Percentiles rank a stretch among this genome's conserved stretches.
These are phyloP conservation scores for Charanyca ferruginea DNA, from an alignment of 2,888 invertebrate species.

Conservation along the genomic window DNA sequence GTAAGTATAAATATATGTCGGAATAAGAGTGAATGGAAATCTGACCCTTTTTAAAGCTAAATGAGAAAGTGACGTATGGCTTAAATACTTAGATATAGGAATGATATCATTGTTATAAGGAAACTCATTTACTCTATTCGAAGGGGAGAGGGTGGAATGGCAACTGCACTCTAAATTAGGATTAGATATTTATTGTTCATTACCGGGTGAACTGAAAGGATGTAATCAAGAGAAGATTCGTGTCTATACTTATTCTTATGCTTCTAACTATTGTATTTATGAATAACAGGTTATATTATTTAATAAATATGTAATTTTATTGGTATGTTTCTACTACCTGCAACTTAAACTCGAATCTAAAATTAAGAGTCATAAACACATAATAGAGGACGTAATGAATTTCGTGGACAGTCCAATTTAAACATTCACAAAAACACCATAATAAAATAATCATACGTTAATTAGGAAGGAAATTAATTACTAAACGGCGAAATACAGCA, in stretches of 20 bases:
- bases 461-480: constrained; percentile 73
- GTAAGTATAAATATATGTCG: neutral
- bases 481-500: constrained; percentile 67
- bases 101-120: constrained; percentile 57
- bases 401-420: constrained; percentile 72
- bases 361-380: constrained; percentile 84
- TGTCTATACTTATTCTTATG: constrained; percentile 25
- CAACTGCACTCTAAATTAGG: constrained; percentile 57
- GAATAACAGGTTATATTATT: constrained; percentile 38
- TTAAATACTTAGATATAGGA: constrained; percentile 41
- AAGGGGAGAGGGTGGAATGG: constrained; percentile 57
- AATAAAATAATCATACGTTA: constrained; percentile 80
- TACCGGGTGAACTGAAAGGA: constrained; percentile 45
- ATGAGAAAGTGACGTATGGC: constrained; percentile 32
- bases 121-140: constrained; percentile 51
- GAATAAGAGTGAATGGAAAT: constrained; percentile 16
- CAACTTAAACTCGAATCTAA: constrained; percentile 62
- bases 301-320: constrained; percentile 33
- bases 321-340: constrained; percentile 39
- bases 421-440: constrained; percentile 70
- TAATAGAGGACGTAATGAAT: constrained; percentile 74
- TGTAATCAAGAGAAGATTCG: constrained; percentile 48
- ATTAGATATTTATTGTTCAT: constrained; percentile 57
- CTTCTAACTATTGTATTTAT: constrained; percentile 10
- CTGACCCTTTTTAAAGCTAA: constrained; percentile 43